phyloP scores from a whole-genome alignment of 1,140 invertebrate genomes.

The Meloidogyne hapla region DNA sequence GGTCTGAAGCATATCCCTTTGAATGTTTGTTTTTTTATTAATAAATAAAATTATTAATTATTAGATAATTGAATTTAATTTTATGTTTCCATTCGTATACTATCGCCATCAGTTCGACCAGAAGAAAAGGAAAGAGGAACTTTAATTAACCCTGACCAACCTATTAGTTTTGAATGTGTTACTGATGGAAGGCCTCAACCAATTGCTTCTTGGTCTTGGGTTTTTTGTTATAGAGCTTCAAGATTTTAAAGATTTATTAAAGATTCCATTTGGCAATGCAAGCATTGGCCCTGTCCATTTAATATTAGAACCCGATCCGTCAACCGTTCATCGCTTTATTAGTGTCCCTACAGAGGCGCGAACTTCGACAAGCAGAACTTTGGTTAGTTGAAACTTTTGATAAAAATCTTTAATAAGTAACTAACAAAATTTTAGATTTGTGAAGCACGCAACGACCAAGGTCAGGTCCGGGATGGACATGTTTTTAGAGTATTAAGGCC shows the following conservation, averaged over 20 bases:
- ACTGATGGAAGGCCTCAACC: conserved; percentile 58
- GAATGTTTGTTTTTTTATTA: no score
- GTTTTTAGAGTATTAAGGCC: conserved; percentile 53
- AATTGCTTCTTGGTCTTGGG: conserved; percentile 60
- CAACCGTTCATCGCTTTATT: conserved; percentile 47
- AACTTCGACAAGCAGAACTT: conserved; percentile 49
- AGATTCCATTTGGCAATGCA: not conserved
- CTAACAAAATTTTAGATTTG: conserved; percentile 37
- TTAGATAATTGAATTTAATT: no score
- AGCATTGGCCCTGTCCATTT: conserved; percentile 4
- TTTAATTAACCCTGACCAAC: conserved; percentile 55
- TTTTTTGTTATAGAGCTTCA: conserved; percentile 53
- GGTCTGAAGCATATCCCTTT: conserved; percentile 63
- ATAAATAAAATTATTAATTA: no score
- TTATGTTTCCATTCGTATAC: conserved; percentile 51
- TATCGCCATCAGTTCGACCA: conserved; percentile 43
- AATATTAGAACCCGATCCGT: not conserved
- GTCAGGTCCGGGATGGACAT: conserved; percentile 53
- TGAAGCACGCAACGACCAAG: conserved; percentile 61
- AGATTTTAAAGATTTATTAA: conserved; percentile 38
- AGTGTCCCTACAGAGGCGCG: conserved; percentile 53
- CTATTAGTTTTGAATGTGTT: conserved; percentile 59
- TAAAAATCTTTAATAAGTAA: no score
- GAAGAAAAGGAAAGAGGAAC: conserved; percentile 43
- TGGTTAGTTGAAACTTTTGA: conserved; percentile 7